These are phyloP conservation scores for Anthonomus grandis DNA, from an alignment of 1,140 invertebrate genomes.

Conservation along the genomic window DNA sequence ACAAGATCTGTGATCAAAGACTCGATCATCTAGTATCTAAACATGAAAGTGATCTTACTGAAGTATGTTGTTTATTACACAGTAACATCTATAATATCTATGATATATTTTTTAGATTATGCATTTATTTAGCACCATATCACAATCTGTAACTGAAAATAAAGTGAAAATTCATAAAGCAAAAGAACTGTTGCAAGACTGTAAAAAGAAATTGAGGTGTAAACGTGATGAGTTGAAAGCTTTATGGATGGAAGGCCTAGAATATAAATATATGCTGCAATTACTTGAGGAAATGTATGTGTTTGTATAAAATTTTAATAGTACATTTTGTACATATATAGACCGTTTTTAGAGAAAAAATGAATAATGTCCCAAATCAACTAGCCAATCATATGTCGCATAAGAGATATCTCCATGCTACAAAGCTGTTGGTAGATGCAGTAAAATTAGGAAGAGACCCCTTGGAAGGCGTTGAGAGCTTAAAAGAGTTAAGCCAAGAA, in stretches of 20 bases:
- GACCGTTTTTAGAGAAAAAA: constrained; percentile 70
- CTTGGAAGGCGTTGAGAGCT: constrained; percentile 74
- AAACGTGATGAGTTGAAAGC: constrained; percentile 90
- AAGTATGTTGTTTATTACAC: constrained; percentile 57
- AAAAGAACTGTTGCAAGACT: constrained; percentile 85
- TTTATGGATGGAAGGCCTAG: constrained; percentile 87
- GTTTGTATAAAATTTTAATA: constrained; percentile 22
- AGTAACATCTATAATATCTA: background rate
- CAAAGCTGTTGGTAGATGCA: constrained; percentile 71
- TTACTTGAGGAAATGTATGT: constrained; percentile 83
- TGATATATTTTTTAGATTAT: constrained; percentile 53
- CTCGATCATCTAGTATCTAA: constrained; percentile 84
- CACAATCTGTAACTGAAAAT: constrained; percentile 71
- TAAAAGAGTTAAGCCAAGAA: constrained; percentile 73
- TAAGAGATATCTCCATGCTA: constrained; percentile 85
- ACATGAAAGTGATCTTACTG: constrained; percentile 83
- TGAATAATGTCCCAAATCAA: constrained; percentile 74
- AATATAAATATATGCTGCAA: constrained; percentile 85
- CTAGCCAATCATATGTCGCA: constrained; percentile 66
- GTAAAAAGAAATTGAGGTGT: constrained; percentile 86
- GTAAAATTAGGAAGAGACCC: constrained; percentile 65
- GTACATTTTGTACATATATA: too few species aligned
- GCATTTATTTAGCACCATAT: constrained; percentile 70
- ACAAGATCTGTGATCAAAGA: constrained; percentile 82
- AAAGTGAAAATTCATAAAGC: constrained; percentile 79